Evolutionary conservation across 2,113 vertebrate species (phyloP).

Genomic region (Dipodomys merriami): DNA sequence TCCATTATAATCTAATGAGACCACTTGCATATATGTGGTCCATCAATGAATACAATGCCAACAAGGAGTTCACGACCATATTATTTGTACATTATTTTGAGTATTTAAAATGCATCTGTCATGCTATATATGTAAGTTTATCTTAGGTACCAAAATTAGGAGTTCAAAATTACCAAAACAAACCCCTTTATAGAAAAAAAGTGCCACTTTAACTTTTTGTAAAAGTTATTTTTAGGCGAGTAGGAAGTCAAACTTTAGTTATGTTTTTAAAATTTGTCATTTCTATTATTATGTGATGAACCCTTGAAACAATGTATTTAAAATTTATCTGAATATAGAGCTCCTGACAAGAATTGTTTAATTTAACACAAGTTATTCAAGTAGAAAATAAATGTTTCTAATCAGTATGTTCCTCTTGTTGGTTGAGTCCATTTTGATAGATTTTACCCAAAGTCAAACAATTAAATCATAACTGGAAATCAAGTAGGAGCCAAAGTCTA

Average conservation of each 20-base stretch:
- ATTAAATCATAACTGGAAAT: neutral
- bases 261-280: neutral
- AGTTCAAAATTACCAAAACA: neutral
- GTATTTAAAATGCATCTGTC: neutral
- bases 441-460: neutral
- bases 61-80: neutral
- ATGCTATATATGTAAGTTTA: neutral
- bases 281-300: neutral
- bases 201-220: neutral
- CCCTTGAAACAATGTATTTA: neutral
- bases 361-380: conserved; percentile 18
- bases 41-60: neutral
- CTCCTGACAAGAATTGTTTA: neutral
- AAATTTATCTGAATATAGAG: neutral
- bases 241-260: neutral
- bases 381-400: conserved; percentile 3
- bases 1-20: neutral
- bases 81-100: neutral
- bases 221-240: conserved; percentile 10
- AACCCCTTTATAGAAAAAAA: neutral
- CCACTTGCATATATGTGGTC: neutral
- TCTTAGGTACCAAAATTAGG: neutral
- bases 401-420: neutral
- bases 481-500: neutral
- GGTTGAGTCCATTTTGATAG: neutral